Conservation (phyloP, 2,888 invertebrate species). For the Mactromeris polynyma region DNA sequence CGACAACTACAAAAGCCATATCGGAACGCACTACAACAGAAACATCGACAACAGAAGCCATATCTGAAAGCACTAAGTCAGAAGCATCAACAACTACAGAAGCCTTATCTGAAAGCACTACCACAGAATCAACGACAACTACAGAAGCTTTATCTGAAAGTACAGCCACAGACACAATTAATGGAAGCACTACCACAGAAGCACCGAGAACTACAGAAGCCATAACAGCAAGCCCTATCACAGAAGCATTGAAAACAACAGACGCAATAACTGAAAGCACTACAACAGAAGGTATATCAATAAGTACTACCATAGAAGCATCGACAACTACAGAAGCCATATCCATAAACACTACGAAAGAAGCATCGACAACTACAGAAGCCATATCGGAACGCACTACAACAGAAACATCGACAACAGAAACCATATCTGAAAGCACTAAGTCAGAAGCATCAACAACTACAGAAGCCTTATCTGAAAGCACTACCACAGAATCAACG, state of each 20-base stretch:
- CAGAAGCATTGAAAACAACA: too few species aligned
- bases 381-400: neutral
- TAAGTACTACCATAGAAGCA: too few species aligned
- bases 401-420: neutral
- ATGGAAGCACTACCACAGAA: neutral
- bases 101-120: neutral
- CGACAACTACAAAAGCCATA: neutral
- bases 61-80: neutral
- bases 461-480: too few species aligned
- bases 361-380: neutral
- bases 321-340: too few species aligned
- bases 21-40: neutral
- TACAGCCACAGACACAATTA: neutral
- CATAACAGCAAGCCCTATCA: neutral
- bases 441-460: too few species aligned
- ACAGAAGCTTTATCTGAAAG: too few species aligned
- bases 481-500: too few species aligned
- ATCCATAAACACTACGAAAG: too few species aligned
- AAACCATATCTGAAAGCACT: neutral
- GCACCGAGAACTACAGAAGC: neutral
- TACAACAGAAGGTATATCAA: too few species aligned
- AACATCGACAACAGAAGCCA: neutral
- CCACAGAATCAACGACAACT: too few species aligned
- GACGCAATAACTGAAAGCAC: too few species aligned
- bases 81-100: neutral